Evolutionary conservation across 2,888 invertebrate genomes (phyloP).

Genomic region (Sycophila texana): DNA sequence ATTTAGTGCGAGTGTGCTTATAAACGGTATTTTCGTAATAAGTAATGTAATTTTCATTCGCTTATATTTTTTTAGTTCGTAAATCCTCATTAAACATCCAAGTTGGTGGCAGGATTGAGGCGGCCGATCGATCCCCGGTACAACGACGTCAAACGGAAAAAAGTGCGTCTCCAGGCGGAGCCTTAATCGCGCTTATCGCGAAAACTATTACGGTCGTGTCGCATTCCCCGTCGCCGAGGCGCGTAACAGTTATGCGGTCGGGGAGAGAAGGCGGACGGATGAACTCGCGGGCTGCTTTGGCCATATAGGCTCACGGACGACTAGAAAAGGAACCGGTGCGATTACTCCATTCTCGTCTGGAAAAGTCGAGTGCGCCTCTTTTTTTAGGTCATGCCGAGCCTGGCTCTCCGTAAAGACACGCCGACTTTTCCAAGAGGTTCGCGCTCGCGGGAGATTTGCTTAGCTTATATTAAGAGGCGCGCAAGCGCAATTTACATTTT

Average conservation of each 20-base stretch:
- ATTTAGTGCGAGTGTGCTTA: too few species aligned
- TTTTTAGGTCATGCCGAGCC: conserved; percentile 1
- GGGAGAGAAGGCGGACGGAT: conserved; percentile 6
- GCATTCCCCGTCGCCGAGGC: conserved; percentile 31
- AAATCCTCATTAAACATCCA: too few species aligned
- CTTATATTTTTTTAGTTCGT: too few species aligned
- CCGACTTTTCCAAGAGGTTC: neutral
- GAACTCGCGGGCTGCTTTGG: neutral
- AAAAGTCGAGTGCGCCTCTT: neutral
- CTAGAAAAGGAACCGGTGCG: neutral
- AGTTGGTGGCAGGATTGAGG: too few species aligned
- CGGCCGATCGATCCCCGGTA: neutral
- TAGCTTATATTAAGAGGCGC: neutral
- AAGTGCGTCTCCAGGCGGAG: neutral
- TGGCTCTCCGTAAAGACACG: neutral
- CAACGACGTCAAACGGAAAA: neutral
- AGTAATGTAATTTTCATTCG: too few species aligned
- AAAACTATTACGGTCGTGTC: conserved; percentile 30
- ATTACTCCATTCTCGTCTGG: conserved; percentile 1
- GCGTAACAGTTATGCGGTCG: conserved; percentile 35
- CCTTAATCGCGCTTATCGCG: conserved; percentile 26
- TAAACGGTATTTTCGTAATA: too few species aligned
- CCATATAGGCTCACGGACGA: neutral
- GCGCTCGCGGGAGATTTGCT: neutral
- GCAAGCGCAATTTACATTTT: neutral